Evolutionary conservation across 2,113 vertebrate species (phyloP).

Genomic region (Phrynocephalus versicolor): DNA sequence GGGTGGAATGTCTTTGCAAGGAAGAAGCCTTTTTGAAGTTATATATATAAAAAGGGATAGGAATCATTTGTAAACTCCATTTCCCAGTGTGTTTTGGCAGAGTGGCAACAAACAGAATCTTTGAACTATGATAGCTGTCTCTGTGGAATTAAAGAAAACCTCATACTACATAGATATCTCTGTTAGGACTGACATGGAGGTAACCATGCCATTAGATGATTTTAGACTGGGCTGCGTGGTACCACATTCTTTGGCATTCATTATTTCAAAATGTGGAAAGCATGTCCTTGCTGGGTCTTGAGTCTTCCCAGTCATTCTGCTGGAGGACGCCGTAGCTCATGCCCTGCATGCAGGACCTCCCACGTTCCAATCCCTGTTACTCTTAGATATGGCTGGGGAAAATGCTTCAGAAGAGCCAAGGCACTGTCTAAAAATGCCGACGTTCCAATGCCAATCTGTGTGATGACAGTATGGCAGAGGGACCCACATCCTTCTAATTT

Average conservation of each 20-base stretch:
- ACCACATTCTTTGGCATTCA: no score
- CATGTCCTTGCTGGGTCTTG: background rate
- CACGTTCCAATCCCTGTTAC: background rate
- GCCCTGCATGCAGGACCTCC: background rate
- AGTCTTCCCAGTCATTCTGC: background rate
- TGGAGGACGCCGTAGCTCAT: background rate
- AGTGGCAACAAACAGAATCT: no score
- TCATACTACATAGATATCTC: no score
- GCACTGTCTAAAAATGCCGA: background rate
- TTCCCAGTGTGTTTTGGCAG: background rate
- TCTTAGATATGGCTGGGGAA: background rate
- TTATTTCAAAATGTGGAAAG: background rate
- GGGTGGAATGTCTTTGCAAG: background rate
- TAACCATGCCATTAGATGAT: background rate
- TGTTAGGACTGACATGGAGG: background rate
- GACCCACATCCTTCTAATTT: background rate
- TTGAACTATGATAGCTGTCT: background rate
- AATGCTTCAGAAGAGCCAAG: no score
- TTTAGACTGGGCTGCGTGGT: background rate
- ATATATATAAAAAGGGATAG: background rate
- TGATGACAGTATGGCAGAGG: background rate
- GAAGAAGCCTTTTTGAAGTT: background rate
- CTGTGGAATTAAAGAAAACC: background rate
- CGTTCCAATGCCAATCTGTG: no score
- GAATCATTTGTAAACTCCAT: background rate